Evolutionary conservation across 2,888 invertebrate genomes (phyloP), one percentile per base, ranked within the genome.

Genomic region (Rhopalosiphum nymphaeae): DNA sequence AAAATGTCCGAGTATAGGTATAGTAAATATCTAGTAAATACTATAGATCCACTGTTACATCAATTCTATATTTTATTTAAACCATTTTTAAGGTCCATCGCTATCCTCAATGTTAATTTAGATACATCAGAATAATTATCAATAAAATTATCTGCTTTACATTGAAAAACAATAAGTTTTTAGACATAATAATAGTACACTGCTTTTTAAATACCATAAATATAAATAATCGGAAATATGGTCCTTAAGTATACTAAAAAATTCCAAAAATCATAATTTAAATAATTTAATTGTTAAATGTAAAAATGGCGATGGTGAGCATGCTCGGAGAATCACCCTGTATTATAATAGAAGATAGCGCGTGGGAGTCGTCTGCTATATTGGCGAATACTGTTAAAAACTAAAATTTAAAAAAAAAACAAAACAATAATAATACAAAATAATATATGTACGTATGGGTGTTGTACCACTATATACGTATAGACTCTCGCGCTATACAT

Each of bases 351-450:
- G 78, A 3, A 78, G 36, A 36, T 78, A 21, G 21, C 78, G 78
- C 78, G 78, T 78, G 78, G 78, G 78, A 78, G 78, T 78, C 78
- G 78, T 78, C 78, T 21, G 78, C 36, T 78, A 36, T 78, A 78
- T 78, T 78, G 78, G 78, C 78, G 36, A 78, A 78, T 78, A 78
- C 36, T 36, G 78, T 78, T 78, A 78, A 78, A 36, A 78, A 36
- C 36, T 78, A 36, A 78, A 78, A 78, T 78, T 36, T 78, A 36
- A 78, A 78, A 78, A 78, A 78, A 78, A 78, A 36, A 36, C 36
- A 78, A 78, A 78, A 78, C 78, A 78, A 78, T 78, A 78, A 78
- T 78, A 78, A 78, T 78, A 78, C 67, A 36, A 78, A 78, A 78
- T 78, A 78, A 78, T 78, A 78, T 78, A 78, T 78, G 78, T 78